Evolutionary conservation across 2,888 invertebrate species (phyloP), one percentile per base, ranked within the genome.

Genomic region (Clitarchus hookeri): DNA sequence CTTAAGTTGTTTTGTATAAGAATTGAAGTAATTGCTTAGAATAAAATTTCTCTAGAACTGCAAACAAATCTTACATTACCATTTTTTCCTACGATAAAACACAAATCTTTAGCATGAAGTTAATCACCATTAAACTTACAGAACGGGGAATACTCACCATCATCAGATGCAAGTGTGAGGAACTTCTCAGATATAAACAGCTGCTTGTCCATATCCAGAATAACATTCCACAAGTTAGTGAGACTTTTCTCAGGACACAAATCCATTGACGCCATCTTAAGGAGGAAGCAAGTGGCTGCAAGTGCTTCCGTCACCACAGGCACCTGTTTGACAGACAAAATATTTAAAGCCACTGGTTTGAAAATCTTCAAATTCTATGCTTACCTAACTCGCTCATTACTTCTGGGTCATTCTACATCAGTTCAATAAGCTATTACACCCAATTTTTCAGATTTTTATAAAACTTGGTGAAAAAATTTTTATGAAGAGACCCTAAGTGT

Each of bases 131-230:
- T 36, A 36, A 36, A 48, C 8, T 13, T 48, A 83, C 8, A 8
- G 12, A 65, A n/a, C 65, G 16, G 19, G 13, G 36, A 44, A 44
- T 44, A 85, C 90, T 89, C 90, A 93, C 94, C 92, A 89, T 97
- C 96, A 88, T 96, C 95, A 23, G 94, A 91, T 80, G 96, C 95
- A 16, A 95, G 93, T 23, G 94, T 90, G 79, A 98, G 92, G 90
- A 96, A 96, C 89, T 97, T 95, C 88, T 98, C 98, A 85, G 96
- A 95, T 83, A 97, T 93, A 91, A 98, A 96, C 86, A 96, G 92
- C 90, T 96, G 96, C 90, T 96, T 96, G 86, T 96, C 95, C 89
- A 95, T 93, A 91, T 96, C 96, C 79, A 94, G 90, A n/a, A 96
- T 92, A 84, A 95, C 93, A 78, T 93, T 94, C 96, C 97, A 97